Evolutionary conservation across 2,888 invertebrate species (phyloP).

Genomic region (Agriotes lineatus): DNA sequence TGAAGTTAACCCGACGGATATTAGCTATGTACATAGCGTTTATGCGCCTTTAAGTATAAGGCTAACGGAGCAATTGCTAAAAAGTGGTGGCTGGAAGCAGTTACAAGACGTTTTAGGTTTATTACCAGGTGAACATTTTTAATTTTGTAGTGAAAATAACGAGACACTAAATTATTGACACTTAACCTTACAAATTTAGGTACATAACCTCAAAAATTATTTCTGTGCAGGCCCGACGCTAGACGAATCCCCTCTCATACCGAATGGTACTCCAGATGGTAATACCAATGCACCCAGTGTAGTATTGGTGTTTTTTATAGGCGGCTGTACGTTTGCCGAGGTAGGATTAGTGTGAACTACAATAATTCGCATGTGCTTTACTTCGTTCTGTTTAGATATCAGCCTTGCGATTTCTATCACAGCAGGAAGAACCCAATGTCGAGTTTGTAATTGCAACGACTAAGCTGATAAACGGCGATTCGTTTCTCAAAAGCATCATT

Average conservation of each 20-base stretch:
- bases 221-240: slow-evolving; percentile 74
- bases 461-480: slow-evolving; percentile 90
- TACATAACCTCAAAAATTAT: too few relatives aligned
- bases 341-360: too few relatives aligned
- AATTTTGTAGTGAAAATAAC: too few relatives aligned
- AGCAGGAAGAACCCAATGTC: slow-evolving; percentile 84
- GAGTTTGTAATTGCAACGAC: slow-evolving; percentile 94
- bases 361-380: too few relatives aligned
- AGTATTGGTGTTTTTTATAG: slow-evolving; percentile 94
- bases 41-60: slow-evolving; percentile 94
- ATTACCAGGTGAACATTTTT: slow-evolving; percentile 83
- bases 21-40: slow-evolving; percentile 91
- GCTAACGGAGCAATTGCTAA: slow-evolving; percentile 83
- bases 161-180: too few relatives aligned
- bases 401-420: slow-evolving; percentile 79
- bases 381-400: slow-evolving; percentile 78
- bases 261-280: slow-evolving; percentile 60
- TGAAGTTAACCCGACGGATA: slow-evolving; percentile 87
- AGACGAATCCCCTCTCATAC: slow-evolving; percentile 71
- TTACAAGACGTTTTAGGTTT: slow-evolving; percentile 87
- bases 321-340: slow-evolving; percentile 97
- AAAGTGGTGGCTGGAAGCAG: slow-evolving; percentile 82
- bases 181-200: too few relatives aligned
- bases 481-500: slow-evolving; percentile 84
- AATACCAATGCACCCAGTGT: slow-evolving; percentile 74